A percentile compares a stretch with the other conserved stretches of the same genome.
Evolutionary conservation across 2,888 invertebrate genomes (phyloP).

Genomic region (Sisyra nigra): DNA sequence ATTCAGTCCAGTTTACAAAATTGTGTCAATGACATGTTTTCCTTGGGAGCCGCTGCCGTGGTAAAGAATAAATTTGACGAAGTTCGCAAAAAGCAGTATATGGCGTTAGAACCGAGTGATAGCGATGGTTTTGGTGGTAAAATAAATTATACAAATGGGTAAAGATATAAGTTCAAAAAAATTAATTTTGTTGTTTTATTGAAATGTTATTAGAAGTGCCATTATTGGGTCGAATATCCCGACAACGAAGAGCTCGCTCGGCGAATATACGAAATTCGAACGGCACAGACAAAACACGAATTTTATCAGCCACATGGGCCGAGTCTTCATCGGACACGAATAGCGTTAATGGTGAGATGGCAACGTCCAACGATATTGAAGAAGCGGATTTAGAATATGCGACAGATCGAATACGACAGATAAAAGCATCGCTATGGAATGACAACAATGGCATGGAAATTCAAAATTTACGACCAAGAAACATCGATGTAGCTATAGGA

Average conservation of each 20-base stretch:
- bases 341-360: constrained; percentile 8
- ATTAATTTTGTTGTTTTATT: too few relatives aligned
- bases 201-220: constrained; percentile 46
- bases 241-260: constrained; percentile 49
- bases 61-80: constrained; percentile 25
- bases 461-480: constrained; percentile 20
- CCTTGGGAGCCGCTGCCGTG: constrained; percentile 21
- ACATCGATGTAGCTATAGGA: constrained; percentile 21
- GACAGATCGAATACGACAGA: constrained; percentile 20
- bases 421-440: constrained; percentile 20
- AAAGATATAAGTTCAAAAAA: too few relatives aligned
- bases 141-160: background rate
- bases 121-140: constrained; percentile 37
- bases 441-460: constrained; percentile 13
- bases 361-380: constrained; percentile 9
- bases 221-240: constrained; percentile 47
- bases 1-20: background rate
- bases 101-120: constrained; percentile 37
- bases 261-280: constrained; percentile 29
- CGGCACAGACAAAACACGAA: constrained; percentile 21
- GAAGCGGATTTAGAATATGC: constrained; percentile 19
- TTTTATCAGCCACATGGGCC: constrained; percentile 15
- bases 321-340: constrained; percentile 21
- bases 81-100: constrained; percentile 20
- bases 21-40: constrained; percentile 21